Evolutionary conservation across 2,888 invertebrate genomes (phyloP).

Genomic region (Metellina segmentata): DNA sequence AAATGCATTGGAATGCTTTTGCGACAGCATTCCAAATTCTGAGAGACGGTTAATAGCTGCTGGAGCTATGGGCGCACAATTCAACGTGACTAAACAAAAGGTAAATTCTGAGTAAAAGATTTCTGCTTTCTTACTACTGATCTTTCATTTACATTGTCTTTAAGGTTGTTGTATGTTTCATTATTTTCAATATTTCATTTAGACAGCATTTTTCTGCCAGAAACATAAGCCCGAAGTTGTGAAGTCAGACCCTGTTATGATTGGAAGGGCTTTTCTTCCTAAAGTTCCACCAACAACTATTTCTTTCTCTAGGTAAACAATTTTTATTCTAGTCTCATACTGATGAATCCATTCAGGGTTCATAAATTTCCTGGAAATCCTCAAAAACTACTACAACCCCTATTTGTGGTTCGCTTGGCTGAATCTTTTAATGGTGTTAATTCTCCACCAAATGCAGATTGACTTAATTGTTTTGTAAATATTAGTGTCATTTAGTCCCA

Average conservation of each 20-base stretch:
- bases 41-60: conserved; percentile 85
- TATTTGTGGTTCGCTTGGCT: no score
- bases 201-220: conserved; percentile 89
- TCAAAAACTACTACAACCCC: no score
- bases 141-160: not conserved
- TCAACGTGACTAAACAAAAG: conserved; percentile 85
- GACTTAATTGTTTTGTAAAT: no score
- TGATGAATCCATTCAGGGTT: no score
- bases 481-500: no score
- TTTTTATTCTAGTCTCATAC: no score
- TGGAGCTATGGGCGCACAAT: conserved; percentile 88
- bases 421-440: no score
- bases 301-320: conserved; percentile 15
- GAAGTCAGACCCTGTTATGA: conserved; percentile 83
- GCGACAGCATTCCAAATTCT: conserved; percentile 86
- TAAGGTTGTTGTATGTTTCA: not conserved
- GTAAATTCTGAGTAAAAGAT: conserved; percentile 9
- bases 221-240: conserved; percentile 89
- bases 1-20: conserved; percentile 95
- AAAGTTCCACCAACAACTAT: conserved; percentile 63
- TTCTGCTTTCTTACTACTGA: not conserved
- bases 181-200: conserved; percentile 59
- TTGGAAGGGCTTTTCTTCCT: conserved; percentile 85
- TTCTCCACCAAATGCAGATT: no score
- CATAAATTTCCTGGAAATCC: no score